Percentiles rank a stretch among this genome's conserved stretches.
These are phyloP conservation scores for Caenorhabditis zanzibari DNA, from an alignment of 2,888 invertebrate species.

Conservation along the genomic window DNA sequence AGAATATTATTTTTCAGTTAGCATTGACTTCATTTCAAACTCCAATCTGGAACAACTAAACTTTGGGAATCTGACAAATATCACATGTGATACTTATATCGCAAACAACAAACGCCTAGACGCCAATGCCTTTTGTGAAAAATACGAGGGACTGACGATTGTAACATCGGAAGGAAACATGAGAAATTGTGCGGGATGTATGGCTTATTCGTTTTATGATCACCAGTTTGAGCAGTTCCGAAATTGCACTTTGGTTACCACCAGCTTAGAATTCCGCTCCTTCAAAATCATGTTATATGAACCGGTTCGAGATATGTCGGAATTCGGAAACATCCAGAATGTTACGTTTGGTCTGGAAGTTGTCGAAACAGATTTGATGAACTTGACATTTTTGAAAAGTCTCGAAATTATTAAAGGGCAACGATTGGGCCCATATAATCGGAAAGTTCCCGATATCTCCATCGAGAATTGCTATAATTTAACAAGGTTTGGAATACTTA, in stretches of 20 bases:
- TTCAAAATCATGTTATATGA: background rate
- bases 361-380: background rate
- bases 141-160: background rate
- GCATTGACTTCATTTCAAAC: too few species aligned
- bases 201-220: background rate
- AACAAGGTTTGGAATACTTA: constrained; percentile 14
- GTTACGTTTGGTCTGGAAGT: constrained; percentile 5
- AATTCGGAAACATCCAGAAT: constrained; percentile 15
- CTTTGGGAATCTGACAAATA: background rate
- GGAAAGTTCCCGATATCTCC: background rate
- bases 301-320: background rate
- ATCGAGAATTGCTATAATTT: background rate
- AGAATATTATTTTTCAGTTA: background rate
- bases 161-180: background rate
- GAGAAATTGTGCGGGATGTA: constrained; percentile 14
- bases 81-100: background rate
- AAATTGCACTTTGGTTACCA: background rate
- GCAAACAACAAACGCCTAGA: background rate
- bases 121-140: constrained; percentile 1
- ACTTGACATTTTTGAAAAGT: constrained; percentile 28
- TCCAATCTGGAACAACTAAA: background rate
- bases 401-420: constrained; percentile 1
- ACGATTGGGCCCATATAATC: too few species aligned
- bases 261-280: background rate
- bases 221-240: background rate